Evolutionary conservation across 2,797 vertebrate genomes (phyloP), one percentile per base, ranked within the genome.

Genomic region (Hirundo rustica): DNA sequence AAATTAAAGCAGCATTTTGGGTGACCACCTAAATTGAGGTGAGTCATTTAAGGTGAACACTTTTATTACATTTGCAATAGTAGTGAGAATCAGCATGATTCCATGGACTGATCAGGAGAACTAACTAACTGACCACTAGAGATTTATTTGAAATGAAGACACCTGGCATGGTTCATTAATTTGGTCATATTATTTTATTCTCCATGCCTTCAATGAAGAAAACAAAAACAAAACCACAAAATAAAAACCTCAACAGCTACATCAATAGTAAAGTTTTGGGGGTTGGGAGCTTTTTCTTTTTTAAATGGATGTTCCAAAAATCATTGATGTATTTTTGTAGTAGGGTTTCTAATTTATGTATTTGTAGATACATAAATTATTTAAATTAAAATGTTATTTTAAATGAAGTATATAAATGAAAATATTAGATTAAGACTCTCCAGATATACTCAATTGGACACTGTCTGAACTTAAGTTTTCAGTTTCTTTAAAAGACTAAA

Each of bases 261-360:
- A 77, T 82, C n/a, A 67, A 11, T 30, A 45, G 11, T 23, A 44
- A 53, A 50, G 17, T 17, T 87, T 40, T 29, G 5, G 26, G 2
- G 3, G 1, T 23, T 40, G 8, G 4, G 1, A 4, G 1, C 5
- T 26, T 57, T 40, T 51, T 22, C 1, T 26, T 62, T 60, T 74
- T 55, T 11, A 16, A 58, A 60, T n/a, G 8, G 16, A 18, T 76
- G 65, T 47, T 60, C 26, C 1, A 54, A 64, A 68, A 66, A 61
- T 2, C 7, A 12, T 11, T 44, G 12, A 40, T 9, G 3, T 40
- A 42, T 70, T 73, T 82, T 88, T 86, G 11, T 26, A 45, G 26
- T 32, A 73, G 44, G 8, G 54, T 83, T 79, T 79, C 32, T 67
- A 71, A 48, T 57, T 75, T 23, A 30, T n/a, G 2, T 36, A 45